Percentiles rank a stretch among this genome's conserved stretches.
These are phyloP conservation scores for Danaus plexippus DNA, from an alignment of 1,140 invertebrate species.

Conservation along the genomic window DNA sequence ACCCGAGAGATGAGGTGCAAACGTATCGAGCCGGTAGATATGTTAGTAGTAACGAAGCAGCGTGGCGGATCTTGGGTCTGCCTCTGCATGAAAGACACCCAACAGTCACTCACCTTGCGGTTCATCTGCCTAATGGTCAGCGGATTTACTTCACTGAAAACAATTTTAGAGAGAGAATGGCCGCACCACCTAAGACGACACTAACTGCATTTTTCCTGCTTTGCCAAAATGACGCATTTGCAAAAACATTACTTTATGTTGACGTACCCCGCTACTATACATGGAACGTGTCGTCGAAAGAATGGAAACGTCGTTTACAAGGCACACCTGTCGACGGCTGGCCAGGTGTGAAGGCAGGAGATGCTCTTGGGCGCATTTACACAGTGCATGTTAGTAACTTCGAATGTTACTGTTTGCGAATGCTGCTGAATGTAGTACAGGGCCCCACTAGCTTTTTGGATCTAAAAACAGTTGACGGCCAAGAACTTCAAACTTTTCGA, in stretches of 20 bases:
- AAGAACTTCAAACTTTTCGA: slow-evolving; percentile 24
- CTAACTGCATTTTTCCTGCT: slow-evolving; percentile 29
- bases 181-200: slow-evolving; percentile 28
- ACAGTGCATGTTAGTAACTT: slow-evolving; percentile 31
- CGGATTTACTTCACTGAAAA: slow-evolving; percentile 26
- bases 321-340: slow-evolving; percentile 20
- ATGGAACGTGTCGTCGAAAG: slow-evolving; percentile 21
- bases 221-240: slow-evolving; percentile 29
- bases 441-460: slow-evolving; percentile 28
- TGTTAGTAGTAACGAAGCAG: slow-evolving; percentile 55
- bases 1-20: too few relatives aligned
- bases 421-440: slow-evolving; percentile 26
- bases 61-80: slow-evolving; percentile 37
- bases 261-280: slow-evolving; percentile 26
- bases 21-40: slow-evolving; percentile 52
- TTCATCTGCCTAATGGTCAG: slow-evolving; percentile 26
- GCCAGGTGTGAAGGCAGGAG: slow-evolving; percentile 29
- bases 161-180: slow-evolving; percentile 26
- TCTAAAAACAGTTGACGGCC: slow-evolving; percentile 22
- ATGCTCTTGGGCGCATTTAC: slow-evolving; percentile 31
- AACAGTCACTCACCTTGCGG: slow-evolving; percentile 28
- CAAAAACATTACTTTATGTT: slow-evolving; percentile 28
- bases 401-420: slow-evolving; percentile 34
- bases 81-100: slow-evolving; percentile 30
- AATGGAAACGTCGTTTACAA: slow-evolving; percentile 24